Evolutionary conservation across 1,140 invertebrate species (phyloP).

Genomic region (Drosophila micromelanica): DNA sequence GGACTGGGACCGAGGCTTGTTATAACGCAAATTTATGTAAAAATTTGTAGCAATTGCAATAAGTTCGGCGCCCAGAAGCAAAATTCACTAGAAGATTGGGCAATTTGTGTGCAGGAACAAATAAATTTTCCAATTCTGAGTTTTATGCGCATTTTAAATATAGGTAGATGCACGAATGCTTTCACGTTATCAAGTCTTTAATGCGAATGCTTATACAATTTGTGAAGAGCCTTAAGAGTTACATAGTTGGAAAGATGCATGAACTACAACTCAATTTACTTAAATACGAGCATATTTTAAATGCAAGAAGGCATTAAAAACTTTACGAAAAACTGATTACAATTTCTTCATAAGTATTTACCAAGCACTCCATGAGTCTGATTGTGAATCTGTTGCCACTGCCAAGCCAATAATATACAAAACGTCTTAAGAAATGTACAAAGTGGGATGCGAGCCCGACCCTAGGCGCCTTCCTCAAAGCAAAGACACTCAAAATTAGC

Average conservation of each 20-base stretch:
- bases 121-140: constrained; percentile 56
- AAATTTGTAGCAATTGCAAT: constrained; percentile 80
- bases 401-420: constrained; percentile 62
- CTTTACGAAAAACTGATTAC: constrained; percentile 69
- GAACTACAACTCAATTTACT: constrained; percentile 30
- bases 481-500: constrained; percentile 62
- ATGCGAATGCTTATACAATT: not conserved
- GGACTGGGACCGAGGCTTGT: constrained; percentile 32
- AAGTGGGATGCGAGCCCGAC: constrained; percentile 7
- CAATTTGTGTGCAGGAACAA: constrained; percentile 64
- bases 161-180: constrained; percentile 12
- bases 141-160: constrained; percentile 67
- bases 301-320: constrained; percentile 65
- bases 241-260: not conserved
- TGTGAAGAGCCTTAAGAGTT: not conserved
- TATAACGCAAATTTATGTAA: constrained; percentile 78
- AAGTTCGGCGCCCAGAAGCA: constrained; percentile 54
- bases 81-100: constrained; percentile 25
- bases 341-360: constrained; percentile 57
- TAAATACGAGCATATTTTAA: constrained; percentile 60
- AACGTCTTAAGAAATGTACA: constrained; percentile 47
- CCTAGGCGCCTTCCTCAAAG: constrained; percentile 6
- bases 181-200: constrained; percentile 24
- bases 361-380: constrained; percentile 64
- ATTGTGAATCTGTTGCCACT: constrained; percentile 35